phyloP scores from a whole-genome alignment of 1,140 invertebrate species.

The Bombus confusus region DNA sequence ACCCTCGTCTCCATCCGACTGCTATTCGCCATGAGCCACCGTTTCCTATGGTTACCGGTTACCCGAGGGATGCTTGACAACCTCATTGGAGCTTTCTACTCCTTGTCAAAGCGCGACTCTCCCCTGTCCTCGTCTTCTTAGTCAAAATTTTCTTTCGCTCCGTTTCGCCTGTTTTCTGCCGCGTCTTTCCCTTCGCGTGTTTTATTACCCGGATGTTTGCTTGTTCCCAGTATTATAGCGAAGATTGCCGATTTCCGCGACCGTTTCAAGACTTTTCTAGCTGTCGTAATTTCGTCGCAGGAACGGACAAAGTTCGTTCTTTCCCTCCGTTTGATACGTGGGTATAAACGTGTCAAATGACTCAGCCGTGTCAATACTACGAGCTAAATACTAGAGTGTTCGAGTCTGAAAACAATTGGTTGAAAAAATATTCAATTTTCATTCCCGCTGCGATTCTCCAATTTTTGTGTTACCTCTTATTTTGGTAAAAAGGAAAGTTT shows the following conservation, averaged over 20 bases:
- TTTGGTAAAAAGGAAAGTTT: too few species aligned
- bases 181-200: background rate
- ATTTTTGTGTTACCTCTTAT: too few species aligned
- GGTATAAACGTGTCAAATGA: too few species aligned
- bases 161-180: background rate
- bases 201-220: background rate
- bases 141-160: background rate
- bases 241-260: too few species aligned
- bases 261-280: too few species aligned
- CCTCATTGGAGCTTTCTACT: constrained; percentile 66
- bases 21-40: constrained; percentile 65
- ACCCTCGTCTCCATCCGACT: constrained; percentile 60
- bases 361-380: too few species aligned
- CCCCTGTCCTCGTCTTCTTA: constrained; percentile 9
- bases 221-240: background rate
- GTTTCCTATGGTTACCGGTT: constrained; percentile 73
- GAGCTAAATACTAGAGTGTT: rapidly evolving
- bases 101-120: constrained; percentile 48
- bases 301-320: too few species aligned
- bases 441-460: too few species aligned
- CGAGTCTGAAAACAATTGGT: too few species aligned
- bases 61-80: constrained; percentile 67
- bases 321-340: rapidly evolving
- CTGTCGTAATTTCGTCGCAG: too few species aligned
- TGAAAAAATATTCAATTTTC: too few species aligned